phyloP scores from a whole-genome alignment of 35 echinoderm and acorn worm species.

The Apostichopus californicus region DNA sequence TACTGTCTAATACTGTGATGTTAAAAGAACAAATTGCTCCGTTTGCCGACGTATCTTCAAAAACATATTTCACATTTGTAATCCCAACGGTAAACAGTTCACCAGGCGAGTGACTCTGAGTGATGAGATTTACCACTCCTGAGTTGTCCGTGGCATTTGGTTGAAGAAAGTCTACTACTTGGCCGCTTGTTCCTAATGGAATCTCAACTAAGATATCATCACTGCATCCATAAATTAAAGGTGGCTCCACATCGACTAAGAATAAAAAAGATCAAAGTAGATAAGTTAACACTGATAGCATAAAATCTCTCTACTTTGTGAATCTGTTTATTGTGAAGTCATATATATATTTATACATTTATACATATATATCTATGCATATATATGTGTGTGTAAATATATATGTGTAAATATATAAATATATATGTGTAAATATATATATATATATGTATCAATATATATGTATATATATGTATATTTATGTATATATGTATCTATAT shows the following conservation, averaged over 20 bases:
- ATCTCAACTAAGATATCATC: not conserved
- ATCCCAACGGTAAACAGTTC: not conserved
- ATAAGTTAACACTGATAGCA: too few relatives aligned
- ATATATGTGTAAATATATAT: too few relatives aligned
- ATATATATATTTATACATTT: too few relatives aligned
- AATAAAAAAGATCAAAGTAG: not conserved
- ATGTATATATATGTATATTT: too few relatives aligned
- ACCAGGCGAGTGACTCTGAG: not conserved
- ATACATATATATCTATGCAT: too few relatives aligned
- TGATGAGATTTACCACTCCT: not conserved
- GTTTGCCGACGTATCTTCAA: not conserved
- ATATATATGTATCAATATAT: too few relatives aligned
- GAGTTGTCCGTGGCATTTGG: not conserved
- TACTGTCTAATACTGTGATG: not conserved
- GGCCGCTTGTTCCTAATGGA: not conserved
- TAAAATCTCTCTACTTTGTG: too few relatives aligned
- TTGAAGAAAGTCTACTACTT: not conserved
- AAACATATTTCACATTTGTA: constrained; percentile 1
- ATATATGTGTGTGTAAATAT: too few relatives aligned
- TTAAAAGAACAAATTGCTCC: not conserved
- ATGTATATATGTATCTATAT: too few relatives aligned
- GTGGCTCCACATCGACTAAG: constrained; percentile 1
- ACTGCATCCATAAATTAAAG: not conserved
- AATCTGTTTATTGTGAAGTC: not conserved
- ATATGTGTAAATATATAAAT: too few relatives aligned